Base-by-base conservation (phyloP, 2,797 vertebrate species). In the Lutra lutra region DNA sequence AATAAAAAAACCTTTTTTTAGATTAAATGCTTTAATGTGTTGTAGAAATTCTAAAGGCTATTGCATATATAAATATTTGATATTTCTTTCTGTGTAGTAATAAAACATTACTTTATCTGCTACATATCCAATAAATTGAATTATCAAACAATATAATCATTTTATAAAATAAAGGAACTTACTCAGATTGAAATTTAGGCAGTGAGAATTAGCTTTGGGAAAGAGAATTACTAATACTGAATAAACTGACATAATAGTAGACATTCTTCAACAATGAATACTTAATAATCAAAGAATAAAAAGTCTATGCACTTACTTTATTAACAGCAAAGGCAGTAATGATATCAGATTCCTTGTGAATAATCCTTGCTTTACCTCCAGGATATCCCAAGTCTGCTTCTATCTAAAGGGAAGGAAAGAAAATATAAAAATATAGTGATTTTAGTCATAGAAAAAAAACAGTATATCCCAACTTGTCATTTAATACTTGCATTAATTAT, bases 291-390 rank as follows among this genome's bases (percentile, higher is more conserved):
- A 56, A 25, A 95, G 60, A 64, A 80, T 68, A 91, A 51, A 27
- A n/a, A 68, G 48, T 60, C 56, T 77, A 87, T 93, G 48, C 60
- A 96, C 98, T 98, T 98, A 99, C 99, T 99, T 99, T 99, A 99
- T 99, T 99, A 98, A 99, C 99, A 98, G 99, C 99, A 98, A 99
- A 99, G 68, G 99, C 99, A 91, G 99, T 99, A 98, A 99, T 99
- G 97, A 99, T 99, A 98, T 99, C 99, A 66, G 99, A 99, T 91
- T 99, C 99, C 96, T 99, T 99, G 98, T 99, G 99, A 97, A 99
- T 99, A 98, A 99, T 99, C 97, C 99, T 99, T 96, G 99, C 99
- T 98, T 99, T 99, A 97, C 99, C 99, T 98, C 99, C 99, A 11
- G 99, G 98, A 97, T 98, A 98, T 94, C 98, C 99, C 94, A 98